Conservation (phyloP, 2,888 invertebrate genomes). For the Arenicola marina region DNA sequence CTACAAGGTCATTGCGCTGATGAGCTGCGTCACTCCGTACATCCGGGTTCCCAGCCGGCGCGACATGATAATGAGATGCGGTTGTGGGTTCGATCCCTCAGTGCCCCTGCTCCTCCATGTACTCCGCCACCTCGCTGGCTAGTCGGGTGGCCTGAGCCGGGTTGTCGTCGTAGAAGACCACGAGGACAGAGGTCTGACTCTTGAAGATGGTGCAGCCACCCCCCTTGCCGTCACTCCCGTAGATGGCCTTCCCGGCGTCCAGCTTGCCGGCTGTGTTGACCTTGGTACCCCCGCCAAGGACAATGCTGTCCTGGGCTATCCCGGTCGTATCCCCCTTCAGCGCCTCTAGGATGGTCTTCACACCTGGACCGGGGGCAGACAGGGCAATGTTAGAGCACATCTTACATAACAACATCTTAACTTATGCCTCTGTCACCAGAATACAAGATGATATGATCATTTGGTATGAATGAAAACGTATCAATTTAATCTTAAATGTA, state of each 20-base stretch:
- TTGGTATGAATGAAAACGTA: too few relatives aligned
- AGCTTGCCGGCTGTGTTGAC: conserved; percentile 17
- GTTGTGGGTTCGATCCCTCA: too few relatives aligned
- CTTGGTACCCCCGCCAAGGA: conserved; percentile 9
- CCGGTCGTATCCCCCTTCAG: conserved; percentile 17
- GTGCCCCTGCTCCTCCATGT: conserved; percentile 17
- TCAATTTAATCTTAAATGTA: too few relatives aligned
- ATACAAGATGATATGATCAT: too few relatives aligned
- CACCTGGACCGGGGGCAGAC: too few relatives aligned
- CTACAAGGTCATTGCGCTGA: too few relatives aligned
- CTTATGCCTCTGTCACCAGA: too few relatives aligned
- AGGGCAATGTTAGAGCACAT: too few relatives aligned
- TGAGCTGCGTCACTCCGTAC: too few relatives aligned
- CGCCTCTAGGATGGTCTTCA: conserved; percentile 15
- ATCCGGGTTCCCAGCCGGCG: too few relatives aligned
- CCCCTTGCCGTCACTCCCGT: conserved; percentile 11
- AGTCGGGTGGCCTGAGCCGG: conserved; percentile 9
- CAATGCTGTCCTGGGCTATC: conserved; percentile 9
- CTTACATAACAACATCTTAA: too few relatives aligned
- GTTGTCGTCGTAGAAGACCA: conserved; percentile 9
- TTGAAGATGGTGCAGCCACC: conserved; percentile 18
- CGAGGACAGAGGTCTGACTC: conserved; percentile 10
- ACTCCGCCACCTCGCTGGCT: conserved; percentile 17
- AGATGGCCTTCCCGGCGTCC: conserved; percentile 16
- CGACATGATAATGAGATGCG: too few relatives aligned